Conservation (phyloP, 1,140 invertebrate species). For the Berghia stephanieae region DNA sequence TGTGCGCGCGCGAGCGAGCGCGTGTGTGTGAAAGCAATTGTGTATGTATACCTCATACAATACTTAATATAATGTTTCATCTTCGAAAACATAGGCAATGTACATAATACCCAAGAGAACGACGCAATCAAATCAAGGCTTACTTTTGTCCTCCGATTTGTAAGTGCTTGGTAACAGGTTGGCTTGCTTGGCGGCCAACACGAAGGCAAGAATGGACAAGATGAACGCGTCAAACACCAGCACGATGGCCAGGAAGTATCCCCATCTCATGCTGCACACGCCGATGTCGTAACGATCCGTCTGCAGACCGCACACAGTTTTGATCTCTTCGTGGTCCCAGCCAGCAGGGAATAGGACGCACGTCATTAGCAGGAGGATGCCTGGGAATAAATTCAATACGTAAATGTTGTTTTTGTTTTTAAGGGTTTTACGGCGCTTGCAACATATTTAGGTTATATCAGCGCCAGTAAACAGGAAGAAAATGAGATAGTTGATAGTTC, state of each 20-base stretch:
- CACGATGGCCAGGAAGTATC: slow-evolving; percentile 91
- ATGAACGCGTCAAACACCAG: slow-evolving; percentile 90
- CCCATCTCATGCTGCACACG: slow-evolving; percentile 91
- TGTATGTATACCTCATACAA: too few relatives aligned
- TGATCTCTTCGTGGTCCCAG: slow-evolving; percentile 85
- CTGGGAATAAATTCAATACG: too few relatives aligned
- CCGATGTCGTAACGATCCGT: slow-evolving; percentile 80
- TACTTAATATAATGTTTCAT: too few relatives aligned
- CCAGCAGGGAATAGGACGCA: slow-evolving; percentile 88
- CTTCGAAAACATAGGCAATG: too few relatives aligned
- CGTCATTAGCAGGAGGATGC: slow-evolving; percentile 71
- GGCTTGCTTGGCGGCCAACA: slow-evolving; percentile 78
- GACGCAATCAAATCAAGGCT: slow-evolving; percentile 9
- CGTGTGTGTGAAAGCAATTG: too few relatives aligned
- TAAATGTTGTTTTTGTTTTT: too few relatives aligned
- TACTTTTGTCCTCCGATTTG: slow-evolving; percentile 48
- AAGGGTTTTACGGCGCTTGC: too few relatives aligned
- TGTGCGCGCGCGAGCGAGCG: too few relatives aligned
- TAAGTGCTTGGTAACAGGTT: slow-evolving; percentile 51
- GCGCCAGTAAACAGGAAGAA: too few relatives aligned
- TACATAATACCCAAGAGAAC: too few relatives aligned
- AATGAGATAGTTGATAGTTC: too few relatives aligned
- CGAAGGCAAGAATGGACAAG: slow-evolving; percentile 89
- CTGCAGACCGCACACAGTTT: slow-evolving; percentile 84
- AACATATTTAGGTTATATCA: too few relatives aligned